Evolutionary conservation across 1,140 invertebrate species (phyloP).

Genomic region (Elysia chlorotica): DNA sequence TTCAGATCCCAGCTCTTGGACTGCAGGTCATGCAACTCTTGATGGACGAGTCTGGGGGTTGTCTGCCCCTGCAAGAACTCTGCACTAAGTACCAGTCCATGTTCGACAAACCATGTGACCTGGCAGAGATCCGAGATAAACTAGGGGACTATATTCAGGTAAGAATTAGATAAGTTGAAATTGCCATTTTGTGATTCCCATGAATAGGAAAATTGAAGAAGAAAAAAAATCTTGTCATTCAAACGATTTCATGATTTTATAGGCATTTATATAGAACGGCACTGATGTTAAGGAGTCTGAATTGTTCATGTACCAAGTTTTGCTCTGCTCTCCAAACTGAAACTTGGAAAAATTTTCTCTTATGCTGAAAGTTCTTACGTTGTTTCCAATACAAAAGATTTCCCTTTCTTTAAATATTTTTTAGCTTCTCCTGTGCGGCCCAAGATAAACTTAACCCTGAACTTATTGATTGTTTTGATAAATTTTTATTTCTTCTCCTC

Average conservation of each 20-base stretch:
- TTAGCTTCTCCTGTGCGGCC: too few relatives aligned
- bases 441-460: too few relatives aligned
- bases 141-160: conserved; percentile 65
- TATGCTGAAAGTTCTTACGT: too few relatives aligned
- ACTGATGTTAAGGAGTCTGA: not conserved
- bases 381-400: too few relatives aligned
- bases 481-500: too few relatives aligned
- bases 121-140: conserved; percentile 64
- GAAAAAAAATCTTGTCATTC: not conserved
- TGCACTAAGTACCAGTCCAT: conserved; percentile 62
- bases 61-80: conserved; percentile 64
- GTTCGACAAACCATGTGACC: conserved; percentile 63
- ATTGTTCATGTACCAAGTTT: not conserved
- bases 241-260: not conserved
- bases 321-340: not conserved
- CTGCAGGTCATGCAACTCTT: conserved; percentile 67
- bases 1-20: conserved; percentile 56
- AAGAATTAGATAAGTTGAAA: not conserved
- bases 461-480: too few relatives aligned
- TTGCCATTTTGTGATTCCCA: not conserved
- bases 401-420: too few relatives aligned
- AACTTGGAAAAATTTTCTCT: not conserved
- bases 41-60: conserved; percentile 66
- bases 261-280: not conserved
- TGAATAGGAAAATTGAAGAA: not conserved